phyloP scores from a whole-genome alignment of 2,797 vertebrate genomes.

The Acanthurus lineatus region DNA sequence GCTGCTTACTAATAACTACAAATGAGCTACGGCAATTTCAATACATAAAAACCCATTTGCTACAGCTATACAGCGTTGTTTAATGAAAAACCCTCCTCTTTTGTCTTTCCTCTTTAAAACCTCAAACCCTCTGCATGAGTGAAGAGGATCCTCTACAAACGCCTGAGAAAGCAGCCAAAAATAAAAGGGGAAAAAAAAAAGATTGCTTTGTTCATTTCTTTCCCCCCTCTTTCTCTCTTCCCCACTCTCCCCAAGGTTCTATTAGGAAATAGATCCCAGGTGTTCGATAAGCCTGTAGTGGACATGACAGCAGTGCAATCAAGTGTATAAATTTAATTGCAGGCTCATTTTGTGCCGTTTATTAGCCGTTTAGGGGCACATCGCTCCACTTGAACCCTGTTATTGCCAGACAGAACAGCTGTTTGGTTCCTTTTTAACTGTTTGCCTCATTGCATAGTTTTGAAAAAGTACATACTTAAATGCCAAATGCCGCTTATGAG shows the following conservation, averaged over 20 bases:
- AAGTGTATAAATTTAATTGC: constrained; percentile 92
- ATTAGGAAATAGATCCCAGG: constrained; percentile 90
- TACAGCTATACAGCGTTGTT: constrained; percentile 37
- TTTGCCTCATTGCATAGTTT: constrained; percentile 83
- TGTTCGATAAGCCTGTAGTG: constrained; percentile 90
- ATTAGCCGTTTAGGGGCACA: constrained; percentile 90
- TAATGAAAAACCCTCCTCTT: constrained; percentile 44
- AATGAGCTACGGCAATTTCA: constrained; percentile 57
- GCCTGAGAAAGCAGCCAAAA: constrained; percentile 71
- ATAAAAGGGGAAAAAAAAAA: constrained; percentile 64
- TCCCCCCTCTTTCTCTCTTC: constrained; percentile 60
- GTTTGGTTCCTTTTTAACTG: constrained; percentile 85
- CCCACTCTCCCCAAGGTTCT: constrained; percentile 84
- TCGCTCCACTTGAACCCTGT: constrained; percentile 89
- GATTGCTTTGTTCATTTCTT: constrained; percentile 79
- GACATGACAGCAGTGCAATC: constrained; percentile 91
- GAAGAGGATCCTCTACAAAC: constrained; percentile 70
- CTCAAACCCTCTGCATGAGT: constrained; percentile 44
- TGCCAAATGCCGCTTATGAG: constrained; percentile 66
- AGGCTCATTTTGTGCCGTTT: constrained; percentile 90
- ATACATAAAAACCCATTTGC: constrained; percentile 50
- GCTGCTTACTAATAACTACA: constrained; percentile 58
- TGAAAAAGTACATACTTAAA: constrained; percentile 74
- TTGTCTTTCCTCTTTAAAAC: constrained; percentile 52
- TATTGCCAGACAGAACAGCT: constrained; percentile 88